Conservation (phyloP, 2,888 invertebrate species). For the Acanthopleura granulata region DNA sequence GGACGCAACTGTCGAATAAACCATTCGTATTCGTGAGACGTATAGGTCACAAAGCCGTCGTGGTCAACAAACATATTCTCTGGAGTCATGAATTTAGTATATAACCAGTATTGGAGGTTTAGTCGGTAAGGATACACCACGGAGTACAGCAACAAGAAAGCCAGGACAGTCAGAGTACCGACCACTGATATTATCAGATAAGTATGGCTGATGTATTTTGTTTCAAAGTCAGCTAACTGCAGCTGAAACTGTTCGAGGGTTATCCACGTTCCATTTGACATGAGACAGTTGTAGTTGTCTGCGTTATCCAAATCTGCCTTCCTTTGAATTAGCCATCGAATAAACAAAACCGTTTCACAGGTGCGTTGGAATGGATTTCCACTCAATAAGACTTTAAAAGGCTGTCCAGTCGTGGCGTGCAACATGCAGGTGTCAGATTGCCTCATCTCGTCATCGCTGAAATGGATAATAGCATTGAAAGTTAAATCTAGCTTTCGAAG, state of each 20-base stretch:
- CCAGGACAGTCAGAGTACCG: background rate
- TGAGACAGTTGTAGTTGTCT: background rate
- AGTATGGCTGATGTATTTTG: background rate
- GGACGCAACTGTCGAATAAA: background rate
- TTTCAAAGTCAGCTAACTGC: background rate
- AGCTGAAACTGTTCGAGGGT: background rate
- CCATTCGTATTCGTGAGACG: background rate
- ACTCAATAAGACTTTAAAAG: background rate
- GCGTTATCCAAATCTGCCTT: background rate
- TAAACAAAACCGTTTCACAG: background rate
- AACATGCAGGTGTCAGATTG: background rate
- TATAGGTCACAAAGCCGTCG: no score
- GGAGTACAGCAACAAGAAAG: background rate
- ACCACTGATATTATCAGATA: background rate
- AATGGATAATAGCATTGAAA: background rate
- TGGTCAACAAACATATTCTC: background rate
- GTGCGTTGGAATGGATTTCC: background rate
- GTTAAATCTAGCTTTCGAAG: background rate
- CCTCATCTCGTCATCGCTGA: background rate
- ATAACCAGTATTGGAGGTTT: background rate
- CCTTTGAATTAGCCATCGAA: background rate
- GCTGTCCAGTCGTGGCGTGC: background rate
- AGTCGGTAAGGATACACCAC: background rate
- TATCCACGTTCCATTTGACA: background rate
- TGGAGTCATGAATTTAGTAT: background rate